Conservation (phyloP, 2,888 invertebrate species). For the Argyresthia albistria region DNA sequence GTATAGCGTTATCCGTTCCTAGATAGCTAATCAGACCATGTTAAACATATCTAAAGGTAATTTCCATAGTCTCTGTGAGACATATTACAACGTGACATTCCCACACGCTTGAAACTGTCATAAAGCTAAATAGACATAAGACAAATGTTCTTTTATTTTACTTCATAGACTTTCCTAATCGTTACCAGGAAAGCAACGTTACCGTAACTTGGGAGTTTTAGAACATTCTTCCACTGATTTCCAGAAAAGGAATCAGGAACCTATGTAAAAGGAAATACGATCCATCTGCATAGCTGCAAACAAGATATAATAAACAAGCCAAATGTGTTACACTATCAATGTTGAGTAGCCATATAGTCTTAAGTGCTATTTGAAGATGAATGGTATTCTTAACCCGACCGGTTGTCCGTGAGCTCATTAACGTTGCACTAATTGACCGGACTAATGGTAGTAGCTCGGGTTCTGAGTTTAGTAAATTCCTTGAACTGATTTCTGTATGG, state of each 20-base stretch:
- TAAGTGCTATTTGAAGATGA: slow-evolving; percentile 15
- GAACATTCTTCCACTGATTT: too few relatives aligned
- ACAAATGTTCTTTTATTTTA: not conserved
- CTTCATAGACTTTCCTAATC: slow-evolving; percentile 11
- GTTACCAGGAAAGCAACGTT: slow-evolving; percentile 17
- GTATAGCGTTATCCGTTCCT: too few relatives aligned
- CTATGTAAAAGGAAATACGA: slow-evolving; percentile 32
- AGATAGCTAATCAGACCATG: too few relatives aligned
- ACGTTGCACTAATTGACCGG: slow-evolving; percentile 58
- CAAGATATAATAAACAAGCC: not conserved
- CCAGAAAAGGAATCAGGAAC: slow-evolving; percentile 16
- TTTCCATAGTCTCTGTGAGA: not conserved
- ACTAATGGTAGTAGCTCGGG: slow-evolving; percentile 51
- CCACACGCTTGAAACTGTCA: slow-evolving; percentile 5
- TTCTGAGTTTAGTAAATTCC: slow-evolving; percentile 51
- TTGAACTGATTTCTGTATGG: slow-evolving; percentile 46
- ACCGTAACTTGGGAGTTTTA: too few relatives aligned
- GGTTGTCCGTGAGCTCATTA: slow-evolving; percentile 56
- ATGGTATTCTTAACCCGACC: slow-evolving; percentile 29
- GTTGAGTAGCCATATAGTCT: slow-evolving; percentile 28
- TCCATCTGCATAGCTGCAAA: not conserved
- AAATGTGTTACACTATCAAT: slow-evolving; percentile 33
- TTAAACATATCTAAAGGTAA: too few relatives aligned
- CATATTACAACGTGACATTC: not conserved
- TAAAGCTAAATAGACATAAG: not conserved